These are phyloP conservation scores for Solenopsis invicta DNA, from an alignment of 1,140 invertebrate genomes.

Conservation along the genomic window DNA sequence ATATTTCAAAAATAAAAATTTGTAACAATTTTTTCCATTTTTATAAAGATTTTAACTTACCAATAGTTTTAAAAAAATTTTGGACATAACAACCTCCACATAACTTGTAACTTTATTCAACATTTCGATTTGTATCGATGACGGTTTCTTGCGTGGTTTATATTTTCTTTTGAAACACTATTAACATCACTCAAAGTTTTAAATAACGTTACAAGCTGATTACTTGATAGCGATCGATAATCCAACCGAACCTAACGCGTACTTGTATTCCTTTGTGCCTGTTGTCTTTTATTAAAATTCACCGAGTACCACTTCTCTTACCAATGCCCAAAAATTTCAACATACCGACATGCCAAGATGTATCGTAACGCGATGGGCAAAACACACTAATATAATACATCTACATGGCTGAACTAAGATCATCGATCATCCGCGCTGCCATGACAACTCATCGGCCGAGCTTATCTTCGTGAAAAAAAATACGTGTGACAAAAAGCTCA, in stretches of 20 bases:
- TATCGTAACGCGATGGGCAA: constrained; percentile 49
- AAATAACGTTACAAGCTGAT: constrained; percentile 23
- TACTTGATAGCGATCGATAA: neutral
- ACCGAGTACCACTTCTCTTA: constrained; percentile 29
- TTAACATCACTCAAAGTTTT: neutral
- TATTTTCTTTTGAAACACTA: neutral
- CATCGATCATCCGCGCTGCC: constrained; percentile 46
- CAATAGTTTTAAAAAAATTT: constrained; percentile 1
- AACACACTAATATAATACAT: constrained; percentile 55
- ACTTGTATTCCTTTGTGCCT: constrained; percentile 56
- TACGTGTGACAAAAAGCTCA: constrained; percentile 42
- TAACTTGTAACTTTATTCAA: constrained; percentile 7
- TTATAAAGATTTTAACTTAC: neutral
- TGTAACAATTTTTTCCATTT: neutral
- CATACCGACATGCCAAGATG: constrained; percentile 38
- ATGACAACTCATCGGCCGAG: constrained; percentile 45
- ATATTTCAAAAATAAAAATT: constrained; percentile 1
- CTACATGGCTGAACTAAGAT: constrained; percentile 52
- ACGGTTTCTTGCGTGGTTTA: neutral
- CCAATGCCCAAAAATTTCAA: constrained; percentile 53
- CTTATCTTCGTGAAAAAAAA: constrained; percentile 45
- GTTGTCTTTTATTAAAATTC: constrained; percentile 36
- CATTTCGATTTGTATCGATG: constrained; percentile 3
- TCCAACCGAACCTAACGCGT: constrained; percentile 3
- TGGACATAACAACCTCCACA: neutral